Percentiles rank a stretch among this genome's conserved stretches.
phyloP scores from a whole-genome alignment of 2,113 vertebrate species.

The Rostratula benghalensis region DNA sequence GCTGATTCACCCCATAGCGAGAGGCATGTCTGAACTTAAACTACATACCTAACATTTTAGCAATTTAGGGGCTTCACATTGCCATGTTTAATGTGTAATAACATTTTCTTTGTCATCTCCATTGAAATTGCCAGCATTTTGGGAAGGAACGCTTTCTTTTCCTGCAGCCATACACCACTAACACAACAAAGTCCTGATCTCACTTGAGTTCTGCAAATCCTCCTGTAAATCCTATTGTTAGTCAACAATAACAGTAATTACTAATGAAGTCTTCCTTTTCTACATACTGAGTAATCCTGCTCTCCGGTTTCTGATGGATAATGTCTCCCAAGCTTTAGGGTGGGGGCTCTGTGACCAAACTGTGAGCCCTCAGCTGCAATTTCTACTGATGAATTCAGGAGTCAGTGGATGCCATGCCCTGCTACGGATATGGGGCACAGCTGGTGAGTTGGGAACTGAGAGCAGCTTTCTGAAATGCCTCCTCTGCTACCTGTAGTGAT shows the following conservation, averaged over 20 bases:
- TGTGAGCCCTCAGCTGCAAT: background rate
- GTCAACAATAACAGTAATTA: background rate
- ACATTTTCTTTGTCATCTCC: background rate
- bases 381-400: accelerated
- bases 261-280: background rate
- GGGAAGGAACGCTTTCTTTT: background rate
- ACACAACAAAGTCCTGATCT: background rate
- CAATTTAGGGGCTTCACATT: background rate
- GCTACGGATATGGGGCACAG: accelerated
- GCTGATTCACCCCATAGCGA: background rate
- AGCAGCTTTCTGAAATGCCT: background rate
- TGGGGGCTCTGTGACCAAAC: background rate
- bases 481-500: background rate
- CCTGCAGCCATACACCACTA: background rate
- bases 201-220: background rate
- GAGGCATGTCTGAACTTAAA: background rate
- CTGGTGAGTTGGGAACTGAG: background rate
- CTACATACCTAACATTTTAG: background rate
- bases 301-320: background rate
- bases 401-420: background rate
- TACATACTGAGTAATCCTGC: background rate
- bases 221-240: background rate
- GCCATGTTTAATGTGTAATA: background rate
- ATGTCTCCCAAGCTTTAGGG: background rate
- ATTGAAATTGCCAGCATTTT: background rate